phyloP scores from a whole-genome alignment of 2,113 vertebrate genomes.

The Scolopax mira region DNA sequence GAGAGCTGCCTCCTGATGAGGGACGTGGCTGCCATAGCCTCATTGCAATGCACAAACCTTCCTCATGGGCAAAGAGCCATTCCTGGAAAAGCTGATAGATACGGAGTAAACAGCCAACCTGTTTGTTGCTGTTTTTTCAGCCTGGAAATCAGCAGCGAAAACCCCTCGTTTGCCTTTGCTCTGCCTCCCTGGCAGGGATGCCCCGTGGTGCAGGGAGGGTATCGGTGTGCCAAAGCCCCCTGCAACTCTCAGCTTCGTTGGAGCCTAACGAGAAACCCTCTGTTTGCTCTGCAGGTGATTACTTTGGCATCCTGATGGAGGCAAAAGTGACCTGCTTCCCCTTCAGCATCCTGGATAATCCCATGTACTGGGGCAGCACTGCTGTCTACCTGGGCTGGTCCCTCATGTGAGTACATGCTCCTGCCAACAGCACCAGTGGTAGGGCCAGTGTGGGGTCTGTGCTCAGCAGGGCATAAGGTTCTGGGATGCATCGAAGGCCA shows the following conservation, averaged over 20 bases:
- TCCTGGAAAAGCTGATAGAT: neutral
- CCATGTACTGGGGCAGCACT: conserved; percentile 98
- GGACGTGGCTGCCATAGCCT: neutral
- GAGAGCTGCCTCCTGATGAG: neutral
- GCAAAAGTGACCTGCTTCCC: conserved; percentile 89
- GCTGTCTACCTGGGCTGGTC: conserved; percentile 91
- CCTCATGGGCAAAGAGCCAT: neutral
- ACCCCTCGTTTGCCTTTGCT: neutral
- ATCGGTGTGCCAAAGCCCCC: neutral
- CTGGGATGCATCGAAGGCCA: neutral
- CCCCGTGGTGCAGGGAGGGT: neutral
- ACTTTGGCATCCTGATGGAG: conserved; percentile 94
- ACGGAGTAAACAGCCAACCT: neutral
- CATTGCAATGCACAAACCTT: neutral
- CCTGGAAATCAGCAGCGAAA: neutral
- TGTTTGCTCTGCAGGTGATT: conserved; percentile 82
- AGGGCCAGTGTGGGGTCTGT: neutral
- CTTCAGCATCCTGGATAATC: conserved; percentile 88
- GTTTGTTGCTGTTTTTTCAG: neutral
- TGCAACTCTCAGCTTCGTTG: accelerated
- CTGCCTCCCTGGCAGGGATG: neutral
- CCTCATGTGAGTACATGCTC: conserved; percentile 83
- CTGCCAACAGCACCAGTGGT: accelerated
- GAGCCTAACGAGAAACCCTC: neutral
- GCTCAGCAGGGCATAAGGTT: neutral